Evolutionary conservation across 2,797 vertebrate genomes (phyloP), one percentile per base, ranked within the genome.

Genomic region (Hydrolagus colliei): DNA sequence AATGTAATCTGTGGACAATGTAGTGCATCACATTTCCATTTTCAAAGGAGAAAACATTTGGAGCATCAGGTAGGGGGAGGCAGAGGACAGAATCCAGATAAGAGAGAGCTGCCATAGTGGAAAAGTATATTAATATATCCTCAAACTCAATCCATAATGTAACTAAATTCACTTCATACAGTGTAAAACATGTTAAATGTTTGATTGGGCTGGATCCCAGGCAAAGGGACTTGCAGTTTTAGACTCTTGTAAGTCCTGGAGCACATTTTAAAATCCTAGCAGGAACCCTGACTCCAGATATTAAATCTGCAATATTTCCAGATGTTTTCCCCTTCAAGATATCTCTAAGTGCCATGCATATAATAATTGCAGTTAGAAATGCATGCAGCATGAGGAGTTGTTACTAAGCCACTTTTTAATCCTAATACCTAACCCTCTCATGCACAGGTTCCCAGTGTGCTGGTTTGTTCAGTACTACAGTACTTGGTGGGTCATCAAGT

Each of bases 391-490:
- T 84, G 79, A 35, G 79, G 65, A 10, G 68, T 52, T 84, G 79
- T 84, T 80, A 84, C 79, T 84, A 84, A 84, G n/a, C 22, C 22
- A 9, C 32, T 71, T 68, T 68, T 79, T 79, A 63, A 65, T 67
- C 79, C 79, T 84, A 84, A 84, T 18, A 35, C 79, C 91, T 88
- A 90, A 92, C 91, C 93, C 90, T 89, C 89, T 90, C 87, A 89
- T 88, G 90, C 90, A 90, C 96, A 99, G 98, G 98, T 94, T 99
- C 98, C 88, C 98, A 98, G 93, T 99, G 97, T 90, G 97, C 96
- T 91, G 97, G 98, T 89, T 96, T 99, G 93, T 99, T 99, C 96
- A 99, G 98, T 94, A 99, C 98, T 93, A 98, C 97, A 87, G 98
- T 99, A 94, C 96, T 99, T 88, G 98, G 98, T 89, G 98, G 97